Evolutionary conservation across 1,140 invertebrate genomes (phyloP), one percentile per base, ranked within the genome.

Genomic region (Cyrtorhinus lividipennis): DNA sequence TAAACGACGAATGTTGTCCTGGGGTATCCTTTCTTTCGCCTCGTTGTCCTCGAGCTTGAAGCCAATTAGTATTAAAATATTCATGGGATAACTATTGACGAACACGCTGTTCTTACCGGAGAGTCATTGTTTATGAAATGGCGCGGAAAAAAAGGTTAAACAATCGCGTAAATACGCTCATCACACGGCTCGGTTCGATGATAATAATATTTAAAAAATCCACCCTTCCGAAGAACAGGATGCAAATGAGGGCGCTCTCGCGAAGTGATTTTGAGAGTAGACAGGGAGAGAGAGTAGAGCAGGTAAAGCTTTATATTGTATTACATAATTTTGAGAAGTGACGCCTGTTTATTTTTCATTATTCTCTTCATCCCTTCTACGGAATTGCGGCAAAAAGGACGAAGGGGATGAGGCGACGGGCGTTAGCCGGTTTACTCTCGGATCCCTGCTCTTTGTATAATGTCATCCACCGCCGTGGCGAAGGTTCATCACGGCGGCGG

Each of bases 291-390:
- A 53, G 5, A 53, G 8, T 20, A 20, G 48, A 5, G 20, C 8
- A 53, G 18, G 48, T 53, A 53, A 53, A 53, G 48, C 48, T 53
- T 10, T 53, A 53, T 53, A 53, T 53, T 53, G 48, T 53, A 53
- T 53, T 53, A 53, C 48, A 53, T 53, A 53, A 53, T 53, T n/a
- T 53, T 53, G 48, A 53, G 48, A 20, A 53, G 48, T 53, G 48
- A 38, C 5, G 48, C 48, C 20, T 53, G 48, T 53, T 53, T 53
- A 53, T 53, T 53, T 53, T 53, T 53, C 48, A 53, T 53, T 53
- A 53, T 53, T 15, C 48, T 20, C 48, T 22, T 53, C 48, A 53
- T 53, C 48, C 20, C 48, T 53, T 53, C 20, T 22, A 53, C 8
- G n/a, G 38, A 44, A n/a, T 8, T 44, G 38, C 8, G 38, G 38